Conservation (phyloP, 2,113 vertebrate species). For the Cyprichromis sp. region DNA sequence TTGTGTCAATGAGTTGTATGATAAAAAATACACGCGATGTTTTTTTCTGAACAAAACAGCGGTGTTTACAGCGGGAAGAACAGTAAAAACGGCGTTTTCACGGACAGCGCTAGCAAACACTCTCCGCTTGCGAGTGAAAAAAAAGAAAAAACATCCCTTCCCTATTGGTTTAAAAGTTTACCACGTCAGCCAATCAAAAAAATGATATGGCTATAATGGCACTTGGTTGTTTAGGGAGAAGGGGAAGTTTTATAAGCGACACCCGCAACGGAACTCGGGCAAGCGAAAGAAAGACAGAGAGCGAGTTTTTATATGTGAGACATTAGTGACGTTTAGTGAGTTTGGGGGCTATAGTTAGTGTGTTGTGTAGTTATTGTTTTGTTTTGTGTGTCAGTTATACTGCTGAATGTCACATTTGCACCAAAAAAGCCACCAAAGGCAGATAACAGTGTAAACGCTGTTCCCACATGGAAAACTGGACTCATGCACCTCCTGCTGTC, state of each 20-base stretch:
- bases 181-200: not conserved
- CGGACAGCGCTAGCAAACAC: not conserved
- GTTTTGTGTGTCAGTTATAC: too few relatives aligned
- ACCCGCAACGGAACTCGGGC: fast-evolving
- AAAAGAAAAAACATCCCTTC: not conserved
- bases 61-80: not conserved
- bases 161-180: not conserved
- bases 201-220: not conserved
- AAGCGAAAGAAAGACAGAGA: not conserved
- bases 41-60: not conserved
- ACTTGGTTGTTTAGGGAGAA: not conserved
- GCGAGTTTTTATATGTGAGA: not conserved
- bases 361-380: too few relatives aligned
- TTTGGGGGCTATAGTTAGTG: too few relatives aligned
- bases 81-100: not conserved
- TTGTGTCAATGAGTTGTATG: not conserved
- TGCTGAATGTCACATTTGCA: too few relatives aligned
- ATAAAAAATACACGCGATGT: fast-evolving
- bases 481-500: too few relatives aligned
- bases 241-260: not conserved
- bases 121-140: not conserved
- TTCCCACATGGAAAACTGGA: too few relatives aligned
- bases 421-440: too few relatives aligned
- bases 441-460: too few relatives aligned
- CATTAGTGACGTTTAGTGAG: too few relatives aligned